phyloP scores from a whole-genome alignment of 2,797 vertebrate genomes.

The Paedocypris micromegethes region DNA sequence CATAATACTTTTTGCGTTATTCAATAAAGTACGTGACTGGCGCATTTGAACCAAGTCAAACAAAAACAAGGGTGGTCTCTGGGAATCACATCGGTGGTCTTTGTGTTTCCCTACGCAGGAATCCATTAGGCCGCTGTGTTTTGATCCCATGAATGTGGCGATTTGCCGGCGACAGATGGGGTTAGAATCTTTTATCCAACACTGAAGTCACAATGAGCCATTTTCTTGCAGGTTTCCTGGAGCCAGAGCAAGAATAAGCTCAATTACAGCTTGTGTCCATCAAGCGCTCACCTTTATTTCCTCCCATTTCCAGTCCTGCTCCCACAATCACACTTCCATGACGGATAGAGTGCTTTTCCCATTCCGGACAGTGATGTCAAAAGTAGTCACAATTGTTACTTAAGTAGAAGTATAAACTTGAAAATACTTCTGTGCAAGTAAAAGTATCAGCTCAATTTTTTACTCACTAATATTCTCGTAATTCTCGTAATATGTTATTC shows the following conservation, averaged over 20 bases:
- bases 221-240: constrained; percentile 8
- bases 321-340: constrained; percentile 32
- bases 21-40: too few relatives aligned
- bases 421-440: too few relatives aligned
- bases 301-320: constrained; percentile 10
- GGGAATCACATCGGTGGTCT: too few relatives aligned
- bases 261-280: constrained; percentile 36
- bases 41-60: too few relatives aligned
- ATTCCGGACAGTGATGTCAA: too few relatives aligned
- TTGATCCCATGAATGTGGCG: not conserved
- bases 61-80: too few relatives aligned
- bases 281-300: not conserved
- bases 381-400: too few relatives aligned
- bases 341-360: constrained; percentile 27
- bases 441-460: too few relatives aligned
- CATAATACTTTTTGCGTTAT: too few relatives aligned
- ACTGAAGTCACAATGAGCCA: not conserved
- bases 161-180: not conserved
- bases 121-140: not conserved
- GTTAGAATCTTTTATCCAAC: constrained; percentile 14
- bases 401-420: too few relatives aligned
- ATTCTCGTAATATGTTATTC: too few relatives aligned
- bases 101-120: not conserved
- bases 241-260: constrained; percentile 22
- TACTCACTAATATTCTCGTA: too few relatives aligned